Conservation (phyloP, 2,888 invertebrate genomes). For the Capitulum mitella region DNA sequence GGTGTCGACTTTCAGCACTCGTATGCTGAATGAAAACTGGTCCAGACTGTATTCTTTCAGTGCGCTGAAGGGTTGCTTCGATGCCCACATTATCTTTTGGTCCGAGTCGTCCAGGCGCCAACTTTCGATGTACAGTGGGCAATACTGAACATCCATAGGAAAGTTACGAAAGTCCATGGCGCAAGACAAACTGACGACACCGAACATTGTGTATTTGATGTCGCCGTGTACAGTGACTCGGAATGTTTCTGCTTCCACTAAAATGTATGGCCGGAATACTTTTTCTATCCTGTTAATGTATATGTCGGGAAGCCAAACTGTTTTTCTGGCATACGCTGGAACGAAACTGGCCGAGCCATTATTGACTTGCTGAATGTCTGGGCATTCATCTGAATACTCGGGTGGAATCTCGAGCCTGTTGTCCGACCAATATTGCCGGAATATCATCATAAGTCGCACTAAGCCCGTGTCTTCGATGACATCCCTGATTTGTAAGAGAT, state of each 20-base stretch:
- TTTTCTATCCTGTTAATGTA: not conserved
- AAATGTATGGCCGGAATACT: not conserved
- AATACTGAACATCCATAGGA: slow-evolving; percentile 1
- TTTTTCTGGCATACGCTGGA: not conserved
- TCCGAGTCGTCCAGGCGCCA: not conserved
- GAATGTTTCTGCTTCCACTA: not conserved
- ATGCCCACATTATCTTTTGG: not conserved
- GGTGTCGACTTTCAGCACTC: not conserved
- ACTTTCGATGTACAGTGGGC: not conserved
- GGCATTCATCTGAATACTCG: not conserved
- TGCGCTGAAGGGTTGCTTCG: not conserved
- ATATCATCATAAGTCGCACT: not conserved
- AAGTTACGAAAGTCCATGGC: not conserved
- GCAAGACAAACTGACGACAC: not conserved
- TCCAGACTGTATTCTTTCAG: not conserved
- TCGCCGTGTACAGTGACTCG: not conserved
- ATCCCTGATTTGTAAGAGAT: not conserved
- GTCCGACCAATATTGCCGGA: not conserved
- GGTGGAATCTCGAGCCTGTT: not conserved
- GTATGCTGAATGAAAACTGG: not conserved
- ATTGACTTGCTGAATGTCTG: not conserved
- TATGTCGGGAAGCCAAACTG: not conserved
- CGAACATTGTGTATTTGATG: not conserved
- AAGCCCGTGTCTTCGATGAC: not conserved
- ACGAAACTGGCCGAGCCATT: not conserved